Evolutionary conservation across 2,113 vertebrate species (phyloP), one percentile per base, ranked within the genome.

Genomic region (Podiceps cristatus): DNA sequence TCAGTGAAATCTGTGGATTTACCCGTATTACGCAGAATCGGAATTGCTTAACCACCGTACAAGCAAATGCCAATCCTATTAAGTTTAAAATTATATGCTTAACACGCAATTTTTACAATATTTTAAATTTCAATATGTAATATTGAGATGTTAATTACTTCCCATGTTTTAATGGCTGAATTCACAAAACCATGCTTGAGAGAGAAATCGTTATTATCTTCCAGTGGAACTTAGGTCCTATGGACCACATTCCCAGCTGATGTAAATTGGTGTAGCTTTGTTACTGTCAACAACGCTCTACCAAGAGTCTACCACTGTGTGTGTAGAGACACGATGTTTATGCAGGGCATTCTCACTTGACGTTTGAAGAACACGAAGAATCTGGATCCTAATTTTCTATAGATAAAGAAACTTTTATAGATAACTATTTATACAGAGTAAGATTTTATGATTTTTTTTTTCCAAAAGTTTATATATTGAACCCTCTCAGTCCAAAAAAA

Each of bases 131-230:
- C 93, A 98, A 90, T 98, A 92, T 96, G 22, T 78, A 87, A 90
- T 98, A 97, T 98, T 98, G 97, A 96, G 97, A 97, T 97, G 78
- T 86, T 95, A 97, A 96, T 96, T 94, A 53, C 90, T 82, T 96
- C 80, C 98, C 95, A 95, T 97, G 96, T 98, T 98, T 98, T 97
- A 98, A 98, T 98, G 97, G 97, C 91, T 97, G 69, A 95, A 88
- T 86, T 97, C 83, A 96, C 33, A 86, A 80, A 85, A 78, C 25
- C 79, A 29, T 75, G 82, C 80, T 76, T 88, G 52, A 56, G 49
- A 89, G 67, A 42, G 42, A 88, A 90, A 86, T 94, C 33, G 10
- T 77, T 96, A 18, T 73, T 81, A 60, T 87, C 66, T 93, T 93
- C 58, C 55, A 59, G 62, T 53, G 47, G 69, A 77, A 84, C 67